Base-by-base conservation (phyloP, 2,113 vertebrate genomes). In the Petrocephalus microphthalmus region DNA sequence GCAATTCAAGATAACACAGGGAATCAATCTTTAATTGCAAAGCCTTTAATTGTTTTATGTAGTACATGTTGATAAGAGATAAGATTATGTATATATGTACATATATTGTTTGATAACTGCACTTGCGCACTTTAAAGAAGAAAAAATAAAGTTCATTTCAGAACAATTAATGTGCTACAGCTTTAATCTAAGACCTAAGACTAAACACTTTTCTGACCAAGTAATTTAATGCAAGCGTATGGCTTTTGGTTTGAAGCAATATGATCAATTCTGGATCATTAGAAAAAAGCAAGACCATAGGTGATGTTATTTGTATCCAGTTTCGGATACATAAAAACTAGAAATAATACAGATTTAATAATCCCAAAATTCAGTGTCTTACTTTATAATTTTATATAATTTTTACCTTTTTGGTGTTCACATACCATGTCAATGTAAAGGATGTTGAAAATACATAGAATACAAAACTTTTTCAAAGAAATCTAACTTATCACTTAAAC, bases 351-450 rank as follows among this genome's bases (percentile, higher is more conserved):
- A 42, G 42, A 11, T 42, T 60, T 22, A 57, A 19, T 60, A 86
- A 33, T 57, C 11, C 13, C 25, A 85, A 13, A 6, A 22, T 45
- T 11, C 19, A 22, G 1, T 22, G 51, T 88, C 42, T 7, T 15
- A 42, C 64, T 81, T 64, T 33, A 8, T 13, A 37, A 25, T 83
- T 83, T 25, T n/a, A 37, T n/a, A n/a, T 42, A 2, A 42, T 42
- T 88, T 88, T 82, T 88, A 5, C 19, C 78, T 88, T 17, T 47
- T 47, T 56, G 37, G 25, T 13, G 22, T 29, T 15, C 22, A 51
- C 82, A 84, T n/a, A 4, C 87, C 17, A 33, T 25, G 88, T 84
- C 87, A 91, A 88, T 83, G 56, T 78, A 81, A 37, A 90, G 51
- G 82, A 84, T 51, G 49, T 22, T 49, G 82, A 52, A 83, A 84